Conservation (phyloP, 2,797 vertebrate species). For the Euphonia xanthogaster region DNA sequence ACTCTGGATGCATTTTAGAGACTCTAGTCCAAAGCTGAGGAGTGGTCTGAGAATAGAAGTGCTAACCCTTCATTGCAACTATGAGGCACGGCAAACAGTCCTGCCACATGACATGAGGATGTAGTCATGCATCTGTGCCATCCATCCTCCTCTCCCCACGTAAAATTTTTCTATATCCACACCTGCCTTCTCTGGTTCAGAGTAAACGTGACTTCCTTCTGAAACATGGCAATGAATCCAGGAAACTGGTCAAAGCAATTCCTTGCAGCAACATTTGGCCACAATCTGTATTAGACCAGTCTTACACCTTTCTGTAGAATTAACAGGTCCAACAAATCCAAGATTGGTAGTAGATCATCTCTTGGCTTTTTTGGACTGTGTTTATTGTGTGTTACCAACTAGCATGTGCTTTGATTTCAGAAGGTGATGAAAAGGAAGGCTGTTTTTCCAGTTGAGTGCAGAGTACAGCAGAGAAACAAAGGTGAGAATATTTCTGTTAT, state of each 20-base stretch:
- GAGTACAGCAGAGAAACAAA: background rate
- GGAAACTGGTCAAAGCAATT: background rate
- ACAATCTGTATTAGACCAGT: background rate
- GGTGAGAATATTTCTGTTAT: background rate
- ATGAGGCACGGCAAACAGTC: background rate
- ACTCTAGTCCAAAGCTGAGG: background rate
- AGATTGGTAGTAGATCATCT: background rate
- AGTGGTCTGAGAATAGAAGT: background rate
- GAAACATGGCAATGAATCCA: background rate
- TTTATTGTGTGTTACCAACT: background rate
- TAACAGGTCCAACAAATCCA: background rate
- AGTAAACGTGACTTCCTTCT: background rate
- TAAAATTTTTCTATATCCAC: background rate
- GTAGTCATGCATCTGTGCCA: background rate
- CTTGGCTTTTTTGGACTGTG: background rate
- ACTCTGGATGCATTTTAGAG: background rate
- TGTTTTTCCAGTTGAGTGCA: background rate
- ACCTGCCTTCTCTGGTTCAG: background rate
- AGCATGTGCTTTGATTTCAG: background rate
- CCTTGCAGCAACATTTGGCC: background rate
- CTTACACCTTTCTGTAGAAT: background rate
- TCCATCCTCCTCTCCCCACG: background rate
- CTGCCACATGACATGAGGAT: background rate
- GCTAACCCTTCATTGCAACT: background rate
- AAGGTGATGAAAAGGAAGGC: background rate